phyloP scores from a whole-genome alignment of 2,888 invertebrate genomes.

The Thyatira batis region DNA sequence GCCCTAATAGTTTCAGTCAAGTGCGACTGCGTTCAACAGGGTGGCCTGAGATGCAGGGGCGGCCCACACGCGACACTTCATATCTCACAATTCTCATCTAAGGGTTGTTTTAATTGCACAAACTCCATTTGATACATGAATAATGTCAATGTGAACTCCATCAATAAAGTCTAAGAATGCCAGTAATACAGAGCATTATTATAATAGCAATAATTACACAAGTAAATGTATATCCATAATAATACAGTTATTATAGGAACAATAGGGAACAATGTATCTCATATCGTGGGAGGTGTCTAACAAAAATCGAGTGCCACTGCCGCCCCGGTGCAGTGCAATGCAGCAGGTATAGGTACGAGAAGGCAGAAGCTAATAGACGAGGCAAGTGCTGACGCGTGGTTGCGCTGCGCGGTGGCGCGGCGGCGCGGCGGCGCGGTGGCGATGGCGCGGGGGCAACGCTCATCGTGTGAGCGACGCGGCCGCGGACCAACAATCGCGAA shows the following conservation, averaged over 20 bases:
- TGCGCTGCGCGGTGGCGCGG: constrained; percentile 4
- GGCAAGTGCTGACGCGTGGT: constrained; percentile 19
- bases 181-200: not conserved
- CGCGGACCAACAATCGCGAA: constrained; percentile 74
- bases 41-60: constrained; percentile 27
- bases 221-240: constrained; percentile 19
- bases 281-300: constrained; percentile 53
- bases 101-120: not conserved
- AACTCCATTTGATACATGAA: not conserved
- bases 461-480: constrained; percentile 78
- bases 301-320: constrained; percentile 16
- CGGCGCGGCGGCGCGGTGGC: constrained; percentile 56
- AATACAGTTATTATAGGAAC: constrained; percentile 29
- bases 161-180: not conserved
- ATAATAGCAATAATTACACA: not conserved
- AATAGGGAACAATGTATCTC: constrained; percentile 46
- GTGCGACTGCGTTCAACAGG: constrained; percentile 40
- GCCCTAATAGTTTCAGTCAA: constrained; percentile 57
- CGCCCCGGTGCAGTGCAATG: constrained; percentile 5
- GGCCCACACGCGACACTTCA: constrained; percentile 9
- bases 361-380: constrained; percentile 20
- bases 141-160: not conserved
- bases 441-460: constrained; percentile 70
- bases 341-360: constrained; percentile 25
- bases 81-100: constrained; percentile 1